phyloP scores from a whole-genome alignment of 2,888 invertebrate genomes.

The Lathronympha strigana region DNA sequence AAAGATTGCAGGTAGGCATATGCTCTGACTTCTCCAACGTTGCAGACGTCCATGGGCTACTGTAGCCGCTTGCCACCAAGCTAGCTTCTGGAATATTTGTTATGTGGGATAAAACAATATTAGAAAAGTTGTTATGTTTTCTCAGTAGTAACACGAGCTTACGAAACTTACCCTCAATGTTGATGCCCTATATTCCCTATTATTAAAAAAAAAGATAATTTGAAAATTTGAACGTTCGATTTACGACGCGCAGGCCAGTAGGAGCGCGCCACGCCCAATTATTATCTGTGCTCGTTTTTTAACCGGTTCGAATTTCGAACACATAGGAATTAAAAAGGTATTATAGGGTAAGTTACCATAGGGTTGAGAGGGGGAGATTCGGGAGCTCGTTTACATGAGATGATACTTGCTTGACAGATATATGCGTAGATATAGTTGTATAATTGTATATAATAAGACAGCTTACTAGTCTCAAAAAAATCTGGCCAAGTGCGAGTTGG shows the following conservation, averaged over 20 bases:
- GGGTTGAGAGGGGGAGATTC: slow-evolving; percentile 4
- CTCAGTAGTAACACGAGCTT: not conserved
- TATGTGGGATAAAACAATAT: too few species aligned
- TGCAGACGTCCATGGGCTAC: too few species aligned
- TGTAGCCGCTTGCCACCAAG: too few species aligned
- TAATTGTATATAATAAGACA: too few species aligned
- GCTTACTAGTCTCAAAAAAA: too few species aligned
- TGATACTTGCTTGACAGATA: not conserved
- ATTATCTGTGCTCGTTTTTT: slow-evolving; percentile 21
- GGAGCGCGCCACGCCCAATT: slow-evolving; percentile 28
- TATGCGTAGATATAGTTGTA: not conserved
- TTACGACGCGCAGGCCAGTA: slow-evolving; percentile 34
- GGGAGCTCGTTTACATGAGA: slow-evolving; percentile 11
- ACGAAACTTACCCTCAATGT: not conserved
- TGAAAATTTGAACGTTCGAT: slow-evolving; percentile 25
- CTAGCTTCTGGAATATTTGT: too few species aligned
- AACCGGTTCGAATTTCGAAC: slow-evolving; percentile 24
- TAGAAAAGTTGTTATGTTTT: too few species aligned
- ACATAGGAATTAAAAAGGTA: slow-evolving; percentile 26
- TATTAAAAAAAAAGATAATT: slow-evolving; percentile 15
- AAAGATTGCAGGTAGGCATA: too few species aligned
- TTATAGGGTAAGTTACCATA: too few species aligned
- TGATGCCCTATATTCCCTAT: slow-evolving; percentile 9
- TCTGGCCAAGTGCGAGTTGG: too few species aligned
- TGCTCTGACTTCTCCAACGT: too few species aligned